Percentiles rank a stretch among this genome's conserved stretches.
These are phyloP conservation scores for Drosophila pachea DNA, from an alignment of 1,140 invertebrate genomes.

Conservation along the genomic window DNA sequence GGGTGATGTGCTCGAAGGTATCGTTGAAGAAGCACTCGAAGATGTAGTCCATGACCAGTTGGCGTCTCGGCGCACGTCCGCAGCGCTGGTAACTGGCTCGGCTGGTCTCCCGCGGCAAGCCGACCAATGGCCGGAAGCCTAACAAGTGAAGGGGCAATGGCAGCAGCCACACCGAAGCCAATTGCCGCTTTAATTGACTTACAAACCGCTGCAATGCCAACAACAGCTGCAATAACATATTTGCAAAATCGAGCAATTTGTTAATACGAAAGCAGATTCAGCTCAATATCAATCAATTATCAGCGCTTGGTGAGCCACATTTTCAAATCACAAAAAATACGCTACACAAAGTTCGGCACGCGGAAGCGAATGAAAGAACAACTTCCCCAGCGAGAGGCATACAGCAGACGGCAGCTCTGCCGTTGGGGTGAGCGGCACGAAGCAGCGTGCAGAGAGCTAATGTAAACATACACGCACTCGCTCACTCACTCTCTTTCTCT, in stretches of 20 bases:
- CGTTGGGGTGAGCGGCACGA: constrained; percentile 11
- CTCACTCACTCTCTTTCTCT: constrained; percentile 15
- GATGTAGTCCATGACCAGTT: constrained; percentile 75
- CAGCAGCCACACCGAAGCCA: constrained; percentile 53
- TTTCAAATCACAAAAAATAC: constrained; percentile 22
- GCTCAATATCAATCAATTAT: constrained; percentile 1
- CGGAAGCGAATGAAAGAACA: constrained; percentile 30
- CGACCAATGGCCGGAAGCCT: constrained; percentile 50
- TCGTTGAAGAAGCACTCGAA: constrained; percentile 78
- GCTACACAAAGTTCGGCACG: constrained; percentile 36
- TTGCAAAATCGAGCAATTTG: constrained; percentile 8
- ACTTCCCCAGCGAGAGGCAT: neutral
- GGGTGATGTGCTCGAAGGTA: constrained; percentile 71
- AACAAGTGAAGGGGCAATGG: constrained; percentile 52
- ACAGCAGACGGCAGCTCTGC: neutral
- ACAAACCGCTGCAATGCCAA: constrained; percentile 48
- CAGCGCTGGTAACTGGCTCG: constrained; percentile 47
- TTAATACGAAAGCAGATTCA: neutral
- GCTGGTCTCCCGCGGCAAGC: constrained; percentile 13
- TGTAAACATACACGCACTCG: constrained; percentile 15
- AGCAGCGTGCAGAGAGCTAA: too few species aligned
- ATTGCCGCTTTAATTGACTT: constrained; percentile 71
- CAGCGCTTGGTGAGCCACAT: neutral
- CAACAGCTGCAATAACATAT: constrained; percentile 62
- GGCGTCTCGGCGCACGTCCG: constrained; percentile 33